Percentiles rank a stretch among this genome's conserved stretches.
Evolutionary conservation across 2,888 invertebrate species (phyloP).

Genomic region (Lasioglossum oenotherae): DNA sequence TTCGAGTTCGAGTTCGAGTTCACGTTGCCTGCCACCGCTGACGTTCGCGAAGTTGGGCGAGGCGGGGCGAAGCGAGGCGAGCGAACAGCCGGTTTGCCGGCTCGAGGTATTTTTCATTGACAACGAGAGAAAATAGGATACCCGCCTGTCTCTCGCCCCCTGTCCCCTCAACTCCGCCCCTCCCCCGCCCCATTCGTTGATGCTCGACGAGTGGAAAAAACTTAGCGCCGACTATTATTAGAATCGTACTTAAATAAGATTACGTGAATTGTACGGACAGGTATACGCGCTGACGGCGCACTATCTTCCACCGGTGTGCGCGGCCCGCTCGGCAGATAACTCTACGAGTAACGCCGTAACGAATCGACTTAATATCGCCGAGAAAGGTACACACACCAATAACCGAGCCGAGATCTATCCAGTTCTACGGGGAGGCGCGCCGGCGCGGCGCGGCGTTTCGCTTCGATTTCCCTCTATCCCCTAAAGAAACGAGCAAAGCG

Average conservation of each 20-base stretch:
- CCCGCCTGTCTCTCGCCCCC: slow-evolving; percentile 21
- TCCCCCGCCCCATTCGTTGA: slow-evolving; percentile 49
- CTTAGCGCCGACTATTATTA: slow-evolving; percentile 59
- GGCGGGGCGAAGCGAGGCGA: slow-evolving; percentile 4
- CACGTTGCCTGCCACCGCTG: neutral
- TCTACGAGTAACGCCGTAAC: slow-evolving; percentile 45
- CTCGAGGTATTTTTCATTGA: slow-evolving; percentile 65
- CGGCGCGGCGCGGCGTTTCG: slow-evolving; percentile 9
- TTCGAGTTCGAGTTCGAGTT: slow-evolving; percentile 11
- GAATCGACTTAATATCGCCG: slow-evolving; percentile 54
- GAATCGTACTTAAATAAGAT: slow-evolving; percentile 64
- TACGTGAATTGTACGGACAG: slow-evolving; percentile 56
- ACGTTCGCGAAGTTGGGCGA: neutral
- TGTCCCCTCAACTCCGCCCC: slow-evolving; percentile 19
- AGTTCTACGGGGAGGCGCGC: slow-evolving; percentile 13
- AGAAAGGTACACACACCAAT: slow-evolving; percentile 27
- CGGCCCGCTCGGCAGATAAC: slow-evolving; percentile 36
- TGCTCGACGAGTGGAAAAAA: slow-evolving; percentile 60
- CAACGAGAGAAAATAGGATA: slow-evolving; percentile 65
- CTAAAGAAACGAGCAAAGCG: neutral
- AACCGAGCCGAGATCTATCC: slow-evolving; percentile 46
- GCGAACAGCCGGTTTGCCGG: slow-evolving; percentile 57
- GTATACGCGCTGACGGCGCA: slow-evolving; percentile 42
- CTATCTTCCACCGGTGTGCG: slow-evolving; percentile 32
- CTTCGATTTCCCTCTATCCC: slow-evolving; percentile 27